Evolutionary conservation across 2,113 vertebrate genomes (phyloP).

Genomic region (Craseonycteris thonglongyai): DNA sequence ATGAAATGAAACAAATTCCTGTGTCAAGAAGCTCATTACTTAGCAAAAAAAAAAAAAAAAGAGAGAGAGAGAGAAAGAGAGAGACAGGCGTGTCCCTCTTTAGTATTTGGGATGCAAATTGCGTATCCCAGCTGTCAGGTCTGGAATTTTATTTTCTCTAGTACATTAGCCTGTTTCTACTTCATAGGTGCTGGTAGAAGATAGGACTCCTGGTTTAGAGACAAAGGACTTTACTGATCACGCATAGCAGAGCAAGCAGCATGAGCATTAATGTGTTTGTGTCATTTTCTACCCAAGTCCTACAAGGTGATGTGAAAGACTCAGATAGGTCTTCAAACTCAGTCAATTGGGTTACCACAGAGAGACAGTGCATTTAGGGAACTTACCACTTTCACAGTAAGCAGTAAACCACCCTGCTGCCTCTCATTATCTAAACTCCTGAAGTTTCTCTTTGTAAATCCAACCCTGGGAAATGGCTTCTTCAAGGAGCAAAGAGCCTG

Average conservation of each 20-base stretch:
- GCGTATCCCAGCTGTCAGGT: neutral
- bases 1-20: neutral
- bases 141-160: slow-evolving; percentile 26
- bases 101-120: neutral
- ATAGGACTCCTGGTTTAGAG: neutral
- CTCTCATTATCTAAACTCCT: neutral
- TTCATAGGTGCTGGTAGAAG: neutral
- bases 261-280: neutral
- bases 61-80: no score
- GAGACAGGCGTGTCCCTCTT: neutral
- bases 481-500: neutral
- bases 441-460: neutral
- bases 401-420: neutral
- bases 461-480: neutral
- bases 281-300: neutral
- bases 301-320: neutral
- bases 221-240: neutral
- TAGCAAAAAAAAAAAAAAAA: neutral
- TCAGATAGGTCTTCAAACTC: no score
- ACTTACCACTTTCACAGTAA: neutral
- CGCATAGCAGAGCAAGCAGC: neutral
- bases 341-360: neutral
- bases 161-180: neutral
- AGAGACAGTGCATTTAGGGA: neutral
- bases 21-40: neutral